phyloP scores from a whole-genome alignment of 2,888 invertebrate genomes.

The Acronicta psi region DNA sequence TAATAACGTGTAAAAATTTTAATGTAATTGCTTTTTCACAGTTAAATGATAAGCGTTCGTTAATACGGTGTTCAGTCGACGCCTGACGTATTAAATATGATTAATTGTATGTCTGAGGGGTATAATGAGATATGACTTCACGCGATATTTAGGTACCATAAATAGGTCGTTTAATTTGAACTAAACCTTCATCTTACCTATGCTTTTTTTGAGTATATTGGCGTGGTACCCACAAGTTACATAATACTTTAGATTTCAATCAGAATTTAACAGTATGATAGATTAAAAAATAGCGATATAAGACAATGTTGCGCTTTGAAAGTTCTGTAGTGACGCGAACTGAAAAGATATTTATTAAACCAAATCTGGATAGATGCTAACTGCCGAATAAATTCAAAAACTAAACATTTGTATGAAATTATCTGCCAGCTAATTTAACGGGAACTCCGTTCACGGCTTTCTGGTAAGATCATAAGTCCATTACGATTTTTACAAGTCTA shows the following conservation, averaged over 20 bases:
- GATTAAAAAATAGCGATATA: too few species aligned
- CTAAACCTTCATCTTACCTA: neutral
- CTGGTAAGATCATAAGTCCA: conserved; percentile 4
- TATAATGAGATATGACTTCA: conserved; percentile 43
- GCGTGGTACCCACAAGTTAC: neutral
- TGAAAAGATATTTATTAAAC: too few species aligned
- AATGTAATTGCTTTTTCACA: conserved; percentile 52
- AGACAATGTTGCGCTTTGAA: conserved; percentile 3
- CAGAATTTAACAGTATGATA: too few species aligned
- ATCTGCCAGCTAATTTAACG: too few species aligned
- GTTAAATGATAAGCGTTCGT: conserved; percentile 45
- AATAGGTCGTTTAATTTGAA: neutral
- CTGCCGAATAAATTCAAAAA: too few species aligned
- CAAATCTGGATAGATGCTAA: too few species aligned
- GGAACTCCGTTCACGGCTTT: conserved; percentile 1
- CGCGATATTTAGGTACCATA: conserved; percentile 39
- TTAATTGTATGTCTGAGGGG: conserved; percentile 46
- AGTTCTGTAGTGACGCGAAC: too few species aligned
- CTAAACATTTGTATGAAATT: too few species aligned
- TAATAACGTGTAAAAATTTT: conserved; percentile 38
- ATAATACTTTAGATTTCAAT: conserved; percentile 1
- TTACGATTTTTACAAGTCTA: too few species aligned
- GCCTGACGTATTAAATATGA: conserved; percentile 50
- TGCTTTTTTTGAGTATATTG: too few species aligned
- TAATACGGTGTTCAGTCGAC: conserved; percentile 48